Evolutionary conservation across 2,888 invertebrate genomes (phyloP), one percentile per base, ranked within the genome.

Genomic region (Dryocosmus kuriphilus): DNA sequence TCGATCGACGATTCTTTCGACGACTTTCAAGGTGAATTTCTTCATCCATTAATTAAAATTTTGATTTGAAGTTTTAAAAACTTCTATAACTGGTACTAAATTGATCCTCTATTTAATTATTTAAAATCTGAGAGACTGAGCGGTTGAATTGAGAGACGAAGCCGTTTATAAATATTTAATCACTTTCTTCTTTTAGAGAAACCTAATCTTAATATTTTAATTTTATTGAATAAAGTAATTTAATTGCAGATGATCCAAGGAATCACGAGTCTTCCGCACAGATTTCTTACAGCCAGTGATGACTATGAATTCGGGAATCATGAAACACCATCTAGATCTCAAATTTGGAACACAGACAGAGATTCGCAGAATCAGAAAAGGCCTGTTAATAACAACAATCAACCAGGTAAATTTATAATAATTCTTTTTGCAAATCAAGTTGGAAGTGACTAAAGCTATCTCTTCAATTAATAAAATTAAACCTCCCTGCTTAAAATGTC

Each of bases 231-330:
- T 8, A 27, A 27, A 24, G 1, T 19, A 0, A 46, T 51, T 30
- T 51, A 3, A 24, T 71, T 71, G 32, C 9, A 71, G 71, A 71
- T 71, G 32, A 71, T 71, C 1, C 71, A 51, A 71, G 51, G 71
- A 30, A 51, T 55, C n/a, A 22, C 51, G 11, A 71, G 30, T 32
- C 8, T 30, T 19, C 71, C 51, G n/a, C 46, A 51, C 27, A n/a
- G 27, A 27, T 30, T 46, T 46, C 30, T 51, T 32, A n/a, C 24
- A 19, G 30, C 27, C 11, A 71, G 30, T 32, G 51, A 67, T 46
- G 27, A 14, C 32, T 71, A 32, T n/a, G 60, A 9, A 60, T 16
- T 14, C 5, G 22, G 14, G 16, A 14, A 60, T 60, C 9, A 5
- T 16, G 27, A 27, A 60, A 6, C 60, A 16, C 27, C 60, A 60